Conservation (phyloP, 2,888 invertebrate genomes). For the Shargacucullia verbasci region DNA sequence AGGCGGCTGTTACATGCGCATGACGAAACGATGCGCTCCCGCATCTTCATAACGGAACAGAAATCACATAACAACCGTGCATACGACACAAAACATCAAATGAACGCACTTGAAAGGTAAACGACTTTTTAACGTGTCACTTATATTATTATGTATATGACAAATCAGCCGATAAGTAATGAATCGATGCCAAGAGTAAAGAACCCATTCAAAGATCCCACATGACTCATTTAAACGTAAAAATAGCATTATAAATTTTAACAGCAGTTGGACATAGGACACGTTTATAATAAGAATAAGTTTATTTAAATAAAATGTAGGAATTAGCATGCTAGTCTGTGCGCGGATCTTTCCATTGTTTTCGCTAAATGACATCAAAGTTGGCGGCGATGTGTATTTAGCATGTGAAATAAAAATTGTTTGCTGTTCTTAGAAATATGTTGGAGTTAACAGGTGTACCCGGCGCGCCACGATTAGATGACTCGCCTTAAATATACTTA, state of each 20-base stretch:
- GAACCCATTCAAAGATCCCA: conserved; percentile 77
- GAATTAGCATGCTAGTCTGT: conserved; percentile 81
- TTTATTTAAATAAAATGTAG: conserved; percentile 85
- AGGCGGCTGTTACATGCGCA: conserved; percentile 63
- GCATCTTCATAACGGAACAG: conserved; percentile 77
- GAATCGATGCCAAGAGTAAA: conserved; percentile 72
- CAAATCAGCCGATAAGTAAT: conserved; percentile 62
- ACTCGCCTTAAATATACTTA: conserved; percentile 37
- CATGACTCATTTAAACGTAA: conserved; percentile 84
- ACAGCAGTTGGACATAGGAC: conserved; percentile 78
- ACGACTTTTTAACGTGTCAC: conserved; percentile 73
- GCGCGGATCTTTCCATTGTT: conserved; percentile 85
- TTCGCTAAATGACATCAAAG: conserved; percentile 89
- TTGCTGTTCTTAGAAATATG: conserved; percentile 77
- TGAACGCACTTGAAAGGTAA: conserved; percentile 67
- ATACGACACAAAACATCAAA: conserved; percentile 52
- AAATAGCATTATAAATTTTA: conserved; percentile 86
- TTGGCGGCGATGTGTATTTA: conserved; percentile 81
- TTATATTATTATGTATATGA: conserved; percentile 50
- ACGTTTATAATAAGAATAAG: conserved; percentile 85
- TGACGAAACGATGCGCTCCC: conserved; percentile 63
- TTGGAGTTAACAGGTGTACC: conserved; percentile 67
- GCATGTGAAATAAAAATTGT: conserved; percentile 83
- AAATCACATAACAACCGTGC: conserved; percentile 73
- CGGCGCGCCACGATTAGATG: conserved; percentile 38